phyloP scores from a whole-genome alignment of 2,113 vertebrate species.

The Mormoops blainvillei region DNA sequence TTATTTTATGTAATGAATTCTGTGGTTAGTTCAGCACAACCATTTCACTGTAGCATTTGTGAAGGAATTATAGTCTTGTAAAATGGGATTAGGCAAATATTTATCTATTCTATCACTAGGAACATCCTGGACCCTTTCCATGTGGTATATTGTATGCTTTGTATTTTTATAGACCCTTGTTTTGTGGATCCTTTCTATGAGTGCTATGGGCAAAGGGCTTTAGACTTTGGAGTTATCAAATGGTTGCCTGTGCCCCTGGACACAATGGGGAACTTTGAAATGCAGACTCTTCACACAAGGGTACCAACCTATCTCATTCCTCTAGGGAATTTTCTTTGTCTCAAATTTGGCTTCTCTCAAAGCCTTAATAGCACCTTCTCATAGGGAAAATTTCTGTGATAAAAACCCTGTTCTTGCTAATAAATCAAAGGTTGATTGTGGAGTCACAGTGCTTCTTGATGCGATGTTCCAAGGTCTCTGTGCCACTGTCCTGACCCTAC shows the following conservation, averaged over 20 bases:
- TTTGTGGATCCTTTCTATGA: background rate
- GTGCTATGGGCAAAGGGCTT: background rate
- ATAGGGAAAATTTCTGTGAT: background rate
- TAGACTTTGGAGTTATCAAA: background rate
- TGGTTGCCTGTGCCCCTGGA: background rate
- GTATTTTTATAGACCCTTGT: background rate
- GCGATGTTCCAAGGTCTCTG: background rate
- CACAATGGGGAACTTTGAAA: background rate
- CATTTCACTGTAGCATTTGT: background rate
- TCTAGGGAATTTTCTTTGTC: background rate
- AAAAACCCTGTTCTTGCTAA: background rate
- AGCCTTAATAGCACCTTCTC: background rate
- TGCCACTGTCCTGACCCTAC: background rate
- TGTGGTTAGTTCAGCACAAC: background rate
- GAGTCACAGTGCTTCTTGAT: background rate
- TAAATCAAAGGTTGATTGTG: background rate
- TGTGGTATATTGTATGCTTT: background rate
- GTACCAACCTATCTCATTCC: background rate
- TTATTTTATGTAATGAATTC: background rate
- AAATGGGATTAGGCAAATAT: background rate
- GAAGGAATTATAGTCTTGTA: background rate
- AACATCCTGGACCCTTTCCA: background rate
- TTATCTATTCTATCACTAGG: background rate
- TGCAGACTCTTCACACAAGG: background rate
- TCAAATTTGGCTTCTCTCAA: background rate